These are phyloP conservation scores for Aphidius gifuensis DNA, from an alignment of 1,140 invertebrate genomes.

Conservation along the genomic window DNA sequence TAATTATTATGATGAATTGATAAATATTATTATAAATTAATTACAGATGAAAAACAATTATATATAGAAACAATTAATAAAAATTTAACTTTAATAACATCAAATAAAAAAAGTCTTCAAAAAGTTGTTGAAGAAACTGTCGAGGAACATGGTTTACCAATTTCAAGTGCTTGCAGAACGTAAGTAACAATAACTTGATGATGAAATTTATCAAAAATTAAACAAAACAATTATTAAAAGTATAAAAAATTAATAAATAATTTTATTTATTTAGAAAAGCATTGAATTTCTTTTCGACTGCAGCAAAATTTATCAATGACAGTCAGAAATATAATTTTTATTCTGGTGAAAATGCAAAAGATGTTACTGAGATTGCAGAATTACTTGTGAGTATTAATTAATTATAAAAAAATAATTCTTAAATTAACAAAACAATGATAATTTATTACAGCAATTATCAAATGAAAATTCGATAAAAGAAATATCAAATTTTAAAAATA, in stretches of 20 bases:
- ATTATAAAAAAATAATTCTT: too few relatives aligned
- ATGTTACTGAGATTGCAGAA: neutral
- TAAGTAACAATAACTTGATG: neutral
- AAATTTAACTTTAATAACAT: conserved; percentile 10
- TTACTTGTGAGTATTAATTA: neutral
- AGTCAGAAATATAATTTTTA: neutral
- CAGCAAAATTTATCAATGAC: neutral
- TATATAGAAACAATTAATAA: neutral
- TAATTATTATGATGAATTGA: neutral
- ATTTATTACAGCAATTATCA: conserved; percentile 11
- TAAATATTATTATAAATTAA: too few relatives aligned
- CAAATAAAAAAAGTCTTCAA: conserved; percentile 10
- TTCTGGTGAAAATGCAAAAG: neutral
- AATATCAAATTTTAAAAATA: conserved; percentile 8
- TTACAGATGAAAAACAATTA: conserved; percentile 3
- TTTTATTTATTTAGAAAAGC: too few relatives aligned
- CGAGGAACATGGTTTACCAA: conserved; percentile 1
- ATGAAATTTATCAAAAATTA: neutral
- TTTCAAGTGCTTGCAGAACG: conserved; percentile 9
- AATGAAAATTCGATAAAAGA: conserved; percentile 8
- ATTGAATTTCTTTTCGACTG: neutral
- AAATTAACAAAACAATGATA: neutral
- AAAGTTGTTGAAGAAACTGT: conserved; percentile 5
- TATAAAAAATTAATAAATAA: too few relatives aligned
- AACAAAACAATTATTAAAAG: neutral